Percentiles rank a stretch among this genome's conserved stretches.
These are phyloP conservation scores for Athrips mouffetella DNA, from an alignment of 2,888 invertebrate species.

Conservation along the genomic window DNA sequence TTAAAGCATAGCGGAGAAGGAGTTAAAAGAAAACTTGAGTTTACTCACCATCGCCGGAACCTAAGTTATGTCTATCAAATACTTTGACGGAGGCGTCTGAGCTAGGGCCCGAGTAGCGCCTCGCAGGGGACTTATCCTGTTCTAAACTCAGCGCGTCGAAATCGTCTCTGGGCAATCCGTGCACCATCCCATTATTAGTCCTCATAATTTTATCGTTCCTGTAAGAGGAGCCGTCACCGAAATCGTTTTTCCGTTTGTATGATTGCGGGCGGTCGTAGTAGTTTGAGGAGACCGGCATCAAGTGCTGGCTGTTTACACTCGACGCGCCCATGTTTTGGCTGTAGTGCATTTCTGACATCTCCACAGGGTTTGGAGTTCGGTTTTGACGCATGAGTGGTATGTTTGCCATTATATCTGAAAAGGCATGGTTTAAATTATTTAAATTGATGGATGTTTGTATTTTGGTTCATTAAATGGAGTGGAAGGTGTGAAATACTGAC, in stretches of 20 bases:
- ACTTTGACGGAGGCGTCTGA: conserved; percentile 53
- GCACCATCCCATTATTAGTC: conserved; percentile 56
- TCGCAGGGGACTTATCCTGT: conserved; percentile 49
- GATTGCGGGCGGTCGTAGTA: conserved; percentile 59
- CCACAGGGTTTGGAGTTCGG: conserved; percentile 55
- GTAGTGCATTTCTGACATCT: conserved; percentile 65
- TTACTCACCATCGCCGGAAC: conserved; percentile 67
- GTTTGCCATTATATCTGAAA: conserved; percentile 62
- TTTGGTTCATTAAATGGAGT: no score
- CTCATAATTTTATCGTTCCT: conserved; percentile 69
- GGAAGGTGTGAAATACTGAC: conserved; percentile 34
- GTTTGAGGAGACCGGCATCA: conserved; percentile 53
- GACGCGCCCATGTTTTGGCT: conserved; percentile 48
- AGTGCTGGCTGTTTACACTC: conserved; percentile 45
- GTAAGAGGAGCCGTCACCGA: conserved; percentile 56
- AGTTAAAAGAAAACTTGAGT: conserved; percentile 26
- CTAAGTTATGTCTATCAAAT: conserved; percentile 61
- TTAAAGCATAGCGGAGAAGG: conserved; percentile 33
- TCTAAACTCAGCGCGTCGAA: conserved; percentile 45
- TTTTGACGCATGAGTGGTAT: conserved; percentile 57
- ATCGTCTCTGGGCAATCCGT: conserved; percentile 51
- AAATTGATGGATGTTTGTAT: no score
- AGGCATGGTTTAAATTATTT: background rate
- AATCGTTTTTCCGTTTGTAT: conserved; percentile 67
- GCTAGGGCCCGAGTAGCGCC: conserved; percentile 53